Conservation (phyloP, 53 echinoderm and acorn worm genomes). For the Pentamera pediparva region DNA sequence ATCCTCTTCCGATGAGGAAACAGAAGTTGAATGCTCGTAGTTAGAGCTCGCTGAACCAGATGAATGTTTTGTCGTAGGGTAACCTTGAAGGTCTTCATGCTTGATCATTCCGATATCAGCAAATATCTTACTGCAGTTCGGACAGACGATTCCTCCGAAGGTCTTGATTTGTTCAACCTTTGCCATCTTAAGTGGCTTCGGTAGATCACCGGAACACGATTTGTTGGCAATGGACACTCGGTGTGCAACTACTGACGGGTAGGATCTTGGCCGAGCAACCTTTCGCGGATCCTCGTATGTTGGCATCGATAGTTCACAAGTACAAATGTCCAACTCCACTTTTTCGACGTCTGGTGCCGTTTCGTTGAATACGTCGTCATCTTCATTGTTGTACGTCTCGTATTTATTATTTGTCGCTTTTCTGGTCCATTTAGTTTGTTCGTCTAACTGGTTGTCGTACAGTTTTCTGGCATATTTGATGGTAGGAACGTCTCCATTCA, state of each 20-base stretch:
- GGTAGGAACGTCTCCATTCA: no score
- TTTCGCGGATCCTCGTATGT: no score
- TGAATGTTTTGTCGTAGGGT: not conserved
- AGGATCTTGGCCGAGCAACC: no score
- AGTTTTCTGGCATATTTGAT: no score
- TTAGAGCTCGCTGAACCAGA: not conserved
- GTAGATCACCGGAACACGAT: not conserved
- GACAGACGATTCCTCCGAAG: slow-evolving; percentile 45
- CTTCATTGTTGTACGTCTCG: no score
- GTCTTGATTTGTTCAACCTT: slow-evolving; percentile 15
- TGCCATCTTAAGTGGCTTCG: slow-evolving; percentile 6
- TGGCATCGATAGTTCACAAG: no score
- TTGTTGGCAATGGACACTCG: not conserved
- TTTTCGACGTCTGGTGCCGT: not conserved
- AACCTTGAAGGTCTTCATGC: not conserved
- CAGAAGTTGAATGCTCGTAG: not conserved
- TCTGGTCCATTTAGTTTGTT: no score
- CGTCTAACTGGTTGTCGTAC: no score
- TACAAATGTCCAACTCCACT: no score
- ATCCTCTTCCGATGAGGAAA: not conserved
- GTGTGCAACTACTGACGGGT: no score
- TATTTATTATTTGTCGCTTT: no score
- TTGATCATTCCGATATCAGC: slow-evolving; percentile 8
- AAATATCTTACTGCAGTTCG: slow-evolving; percentile 37
- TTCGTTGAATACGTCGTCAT: not conserved